These are phyloP conservation scores for Drosophila macrothrix DNA, from an alignment of 2,888 invertebrate species.

Conservation along the genomic window DNA sequence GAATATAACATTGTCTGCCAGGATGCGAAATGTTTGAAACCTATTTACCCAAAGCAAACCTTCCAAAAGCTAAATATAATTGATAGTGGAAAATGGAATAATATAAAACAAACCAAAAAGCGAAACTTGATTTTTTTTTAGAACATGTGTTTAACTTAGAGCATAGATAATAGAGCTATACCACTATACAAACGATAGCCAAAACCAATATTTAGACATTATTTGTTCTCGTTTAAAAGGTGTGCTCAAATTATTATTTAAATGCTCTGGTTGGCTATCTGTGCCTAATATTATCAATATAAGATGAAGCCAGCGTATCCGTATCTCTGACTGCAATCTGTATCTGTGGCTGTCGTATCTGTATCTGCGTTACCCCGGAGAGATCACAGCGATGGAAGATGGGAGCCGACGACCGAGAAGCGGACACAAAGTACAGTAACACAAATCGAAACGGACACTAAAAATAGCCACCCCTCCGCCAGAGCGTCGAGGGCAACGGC, in stretches of 20 bases:
- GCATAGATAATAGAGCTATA: neutral
- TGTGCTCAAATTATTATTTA: neutral
- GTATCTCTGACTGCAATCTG: conserved; percentile 2
- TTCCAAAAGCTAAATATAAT: neutral
- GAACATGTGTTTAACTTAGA: neutral
- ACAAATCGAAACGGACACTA: conserved; percentile 81
- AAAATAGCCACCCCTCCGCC: conserved; percentile 82
- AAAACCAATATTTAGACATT: neutral
- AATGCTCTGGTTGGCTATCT: neutral
- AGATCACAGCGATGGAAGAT: neutral
- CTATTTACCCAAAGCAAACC: neutral
- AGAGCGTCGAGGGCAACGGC: conserved; percentile 49
- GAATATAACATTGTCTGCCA: neutral
- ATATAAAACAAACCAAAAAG: neutral
- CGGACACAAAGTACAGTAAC: conserved; percentile 72
- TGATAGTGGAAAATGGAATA: neutral
- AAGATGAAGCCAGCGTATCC: neutral
- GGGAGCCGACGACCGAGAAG: conserved; percentile 25
- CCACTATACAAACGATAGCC: no score
- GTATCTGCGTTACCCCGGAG: conserved; percentile 5
- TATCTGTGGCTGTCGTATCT: neutral
- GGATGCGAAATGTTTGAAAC: neutral
- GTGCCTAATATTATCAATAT: neutral
- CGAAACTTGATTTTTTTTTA: no score
- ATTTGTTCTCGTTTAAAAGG: neutral